phyloP scores from a whole-genome alignment of 2,113 vertebrate species.

The Hippocampus guttulatus region DNA sequence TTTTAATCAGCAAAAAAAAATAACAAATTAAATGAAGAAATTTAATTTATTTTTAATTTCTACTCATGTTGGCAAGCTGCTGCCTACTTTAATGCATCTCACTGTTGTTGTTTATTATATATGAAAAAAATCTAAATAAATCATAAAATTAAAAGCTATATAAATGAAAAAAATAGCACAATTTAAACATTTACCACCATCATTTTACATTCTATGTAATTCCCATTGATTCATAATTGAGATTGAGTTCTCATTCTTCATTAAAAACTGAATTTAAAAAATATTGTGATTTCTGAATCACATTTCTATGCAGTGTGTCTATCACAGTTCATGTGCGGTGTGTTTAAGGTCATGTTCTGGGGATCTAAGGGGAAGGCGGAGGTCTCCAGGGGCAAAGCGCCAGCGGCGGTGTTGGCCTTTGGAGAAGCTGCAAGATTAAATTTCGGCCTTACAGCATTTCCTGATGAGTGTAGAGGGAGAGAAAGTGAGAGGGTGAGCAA shows the following conservation, averaged over 20 bases:
- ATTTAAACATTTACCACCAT: not conserved
- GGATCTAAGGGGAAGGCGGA: not conserved
- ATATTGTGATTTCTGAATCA: not conserved
- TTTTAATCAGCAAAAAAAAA: not conserved
- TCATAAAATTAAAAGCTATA: not conserved
- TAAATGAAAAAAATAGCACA: not conserved
- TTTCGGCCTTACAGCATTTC: conserved; percentile 75
- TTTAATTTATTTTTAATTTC: not conserved
- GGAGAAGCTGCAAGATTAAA: conserved; percentile 58
- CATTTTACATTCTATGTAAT: not conserved
- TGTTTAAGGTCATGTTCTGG: not conserved
- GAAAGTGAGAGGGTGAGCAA: conserved; percentile 19
- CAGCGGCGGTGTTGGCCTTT: conserved; percentile 19
- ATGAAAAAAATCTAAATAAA: not conserved
- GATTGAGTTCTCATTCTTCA: no score
- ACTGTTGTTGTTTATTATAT: not conserved
- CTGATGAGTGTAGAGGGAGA: conserved; percentile 36
- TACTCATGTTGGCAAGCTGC: no score
- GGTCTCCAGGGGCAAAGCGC: conserved; percentile 11
- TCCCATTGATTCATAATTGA: no score
- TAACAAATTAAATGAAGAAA: not conserved
- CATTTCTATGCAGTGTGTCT: not conserved
- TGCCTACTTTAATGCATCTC: no score
- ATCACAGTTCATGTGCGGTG: not conserved
- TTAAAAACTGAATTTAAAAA: no score